A percentile compares a stretch with the other conserved stretches of the same genome.
Evolutionary conservation across 2,797 vertebrate genomes (phyloP).

Genomic region (Glyptemys insculpta): DNA sequence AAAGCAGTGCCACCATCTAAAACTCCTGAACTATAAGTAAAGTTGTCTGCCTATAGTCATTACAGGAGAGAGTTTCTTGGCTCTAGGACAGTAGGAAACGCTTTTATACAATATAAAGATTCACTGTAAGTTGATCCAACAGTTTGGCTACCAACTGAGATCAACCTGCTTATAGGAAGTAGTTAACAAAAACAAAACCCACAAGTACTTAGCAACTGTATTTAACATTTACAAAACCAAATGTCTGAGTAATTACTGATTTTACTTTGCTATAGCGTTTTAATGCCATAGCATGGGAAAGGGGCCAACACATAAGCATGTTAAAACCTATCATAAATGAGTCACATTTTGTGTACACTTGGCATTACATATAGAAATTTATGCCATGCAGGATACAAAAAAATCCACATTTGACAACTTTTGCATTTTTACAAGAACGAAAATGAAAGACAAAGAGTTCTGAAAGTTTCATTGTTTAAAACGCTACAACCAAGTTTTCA

Average conservation of each 20-base stretch:
- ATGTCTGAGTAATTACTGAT: slow-evolving; percentile 49
- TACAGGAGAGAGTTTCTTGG: background rate
- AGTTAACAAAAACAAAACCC: slow-evolving; percentile 50
- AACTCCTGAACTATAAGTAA: slow-evolving; percentile 6
- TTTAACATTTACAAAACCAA: slow-evolving; percentile 59
- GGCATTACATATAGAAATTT: slow-evolving; percentile 14
- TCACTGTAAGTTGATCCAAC: background rate
- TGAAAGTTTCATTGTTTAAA: slow-evolving; percentile 8
- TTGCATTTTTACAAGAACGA: slow-evolving; percentile 26
- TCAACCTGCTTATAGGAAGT: slow-evolving; percentile 45
- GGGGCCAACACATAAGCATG: slow-evolving; percentile 52
- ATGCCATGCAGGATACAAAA: slow-evolving; percentile 40
- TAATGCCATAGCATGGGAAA: slow-evolving; percentile 57
- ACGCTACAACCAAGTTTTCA: background rate
- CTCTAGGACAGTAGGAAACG: slow-evolving; percentile 8
- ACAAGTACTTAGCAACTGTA: slow-evolving; percentile 50
- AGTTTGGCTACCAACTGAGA: slow-evolving; percentile 33
- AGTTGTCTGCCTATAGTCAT: background rate
- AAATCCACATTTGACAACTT: slow-evolving; percentile 15
- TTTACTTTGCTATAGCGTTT: slow-evolving; percentile 56
- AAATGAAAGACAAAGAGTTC: slow-evolving; percentile 31
- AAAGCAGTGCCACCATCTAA: background rate
- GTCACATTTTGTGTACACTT: slow-evolving; percentile 49
- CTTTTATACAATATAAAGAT: background rate
- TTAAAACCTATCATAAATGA: slow-evolving; percentile 65